Percentiles rank a stretch among this genome's conserved stretches.
Conservation (phyloP, 2,888 invertebrate species). For the Perdita meconis region DNA sequence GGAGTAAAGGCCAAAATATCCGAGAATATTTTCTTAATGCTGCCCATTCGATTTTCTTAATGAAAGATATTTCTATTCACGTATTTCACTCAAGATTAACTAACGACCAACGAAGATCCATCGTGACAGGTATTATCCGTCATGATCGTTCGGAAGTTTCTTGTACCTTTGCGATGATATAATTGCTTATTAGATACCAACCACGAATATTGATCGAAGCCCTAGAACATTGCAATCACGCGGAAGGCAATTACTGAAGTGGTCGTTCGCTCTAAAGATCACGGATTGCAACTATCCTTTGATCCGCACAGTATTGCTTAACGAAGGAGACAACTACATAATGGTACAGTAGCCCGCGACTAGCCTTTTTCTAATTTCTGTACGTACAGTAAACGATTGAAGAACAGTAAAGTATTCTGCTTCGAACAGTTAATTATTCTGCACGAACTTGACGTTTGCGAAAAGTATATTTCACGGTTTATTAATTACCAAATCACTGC, state of each 20-base stretch:
- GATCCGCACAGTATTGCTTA: slow-evolving; percentile 16
- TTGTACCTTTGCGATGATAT: slow-evolving; percentile 40
- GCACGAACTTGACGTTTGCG: too few species aligned
- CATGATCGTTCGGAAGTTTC: slow-evolving; percentile 27
- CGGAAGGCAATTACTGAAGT: slow-evolving; percentile 57
- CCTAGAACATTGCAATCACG: slow-evolving; percentile 29
- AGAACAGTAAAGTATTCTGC: too few species aligned
- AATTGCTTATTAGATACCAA: slow-evolving; percentile 64
- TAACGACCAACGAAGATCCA: not conserved
- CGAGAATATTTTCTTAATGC: slow-evolving; percentile 16
- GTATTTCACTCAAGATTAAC: slow-evolving; percentile 9
- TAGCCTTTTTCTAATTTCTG: too few species aligned
- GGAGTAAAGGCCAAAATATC: slow-evolving; percentile 9
- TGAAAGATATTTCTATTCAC: slow-evolving; percentile 16
- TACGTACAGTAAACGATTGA: too few species aligned
- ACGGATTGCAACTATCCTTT: slow-evolving; percentile 3
- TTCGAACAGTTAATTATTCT: too few species aligned
- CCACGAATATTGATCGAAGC: slow-evolving; percentile 47
- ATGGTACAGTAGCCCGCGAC: too few species aligned
- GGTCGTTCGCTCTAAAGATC: slow-evolving; percentile 60
- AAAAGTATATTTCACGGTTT: too few species aligned
- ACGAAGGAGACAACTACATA: slow-evolving; percentile 11
- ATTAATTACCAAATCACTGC: too few species aligned
- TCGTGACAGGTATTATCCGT: slow-evolving; percentile 22
- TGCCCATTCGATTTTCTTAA: slow-evolving; percentile 39